Evolutionary conservation across 2,797 vertebrate genomes (phyloP), one percentile per base, ranked within the genome.

Genomic region (Florisuga fusca): DNA sequence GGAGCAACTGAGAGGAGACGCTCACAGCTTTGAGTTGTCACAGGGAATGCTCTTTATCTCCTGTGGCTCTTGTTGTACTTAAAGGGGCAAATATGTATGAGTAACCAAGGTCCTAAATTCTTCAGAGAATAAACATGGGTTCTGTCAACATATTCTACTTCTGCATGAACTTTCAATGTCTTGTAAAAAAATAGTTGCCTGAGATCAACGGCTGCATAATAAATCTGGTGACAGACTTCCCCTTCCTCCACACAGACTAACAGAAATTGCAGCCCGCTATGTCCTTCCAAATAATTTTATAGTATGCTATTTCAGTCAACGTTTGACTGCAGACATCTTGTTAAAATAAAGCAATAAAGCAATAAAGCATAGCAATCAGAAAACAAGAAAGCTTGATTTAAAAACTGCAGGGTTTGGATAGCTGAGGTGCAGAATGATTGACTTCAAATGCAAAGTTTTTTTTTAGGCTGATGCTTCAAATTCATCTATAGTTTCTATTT

Each of bases 291-390:
- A 84, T 74, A 76, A 76, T 83, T 93, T 85, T 95, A 51, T 29
- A 77, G 31, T 1, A 1, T 58, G 59, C 27, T 23, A 3, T 90
- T 89, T 91, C 68, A 80, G 64, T 83, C 89, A 95, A 77, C 61
- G 66, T 90, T 89, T 92, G 64, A 57, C 68, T 87, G 50, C 43
- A 85, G 46, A 92, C 3, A 0, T 75, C 72, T 87, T 87, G 61
- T 94, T 93, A 84, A 89, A 95, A 89, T 78, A 92, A 92, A 92
- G 38, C 77, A 86, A 88, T 91, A 95, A 95, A 94, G 26, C 53
- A 86, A 88, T 91, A 95, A 95, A 94, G 26, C 53, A 92, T 19
- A 89, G 58, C 75, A 93, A 91, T 85, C 81, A 62, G 83, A 87
- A 93, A 95, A 66, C 68, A 95, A 93, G 75, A 85, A 85, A 75